Percentiles rank a stretch among this genome's conserved stretches.
These are phyloP conservation scores for Acarapis woodi DNA, from an alignment of 1,140 invertebrate genomes.

Conservation along the genomic window DNA sequence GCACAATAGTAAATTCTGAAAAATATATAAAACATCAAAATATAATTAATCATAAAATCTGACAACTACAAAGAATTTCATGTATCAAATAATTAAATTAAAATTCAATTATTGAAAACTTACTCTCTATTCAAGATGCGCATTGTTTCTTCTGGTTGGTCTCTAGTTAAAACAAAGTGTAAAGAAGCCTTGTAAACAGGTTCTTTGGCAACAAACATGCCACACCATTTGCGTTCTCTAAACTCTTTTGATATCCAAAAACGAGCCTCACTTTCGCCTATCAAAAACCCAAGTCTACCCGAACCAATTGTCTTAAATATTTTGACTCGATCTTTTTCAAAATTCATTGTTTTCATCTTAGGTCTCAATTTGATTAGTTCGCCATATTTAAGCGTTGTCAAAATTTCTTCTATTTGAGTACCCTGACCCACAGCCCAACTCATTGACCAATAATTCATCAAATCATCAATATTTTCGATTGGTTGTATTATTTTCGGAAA, in stretches of 20 bases:
- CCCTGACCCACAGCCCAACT: constrained; percentile 31
- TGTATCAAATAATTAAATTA: neutral
- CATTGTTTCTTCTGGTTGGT: constrained; percentile 1
- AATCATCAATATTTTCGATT: constrained; percentile 36
- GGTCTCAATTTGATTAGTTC: constrained; percentile 1
- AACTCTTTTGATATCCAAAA: constrained; percentile 12
- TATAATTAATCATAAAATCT: neutral
- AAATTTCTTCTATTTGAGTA: constrained; percentile 2
- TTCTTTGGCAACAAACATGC: constrained; percentile 25
- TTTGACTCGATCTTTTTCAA: constrained; percentile 1
- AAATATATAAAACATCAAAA: neutral
- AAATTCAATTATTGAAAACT: constrained; percentile 13
- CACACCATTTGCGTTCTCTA: constrained; percentile 7
- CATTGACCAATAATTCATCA: constrained; percentile 26
- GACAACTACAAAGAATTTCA: constrained; percentile 3
- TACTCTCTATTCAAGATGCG: constrained; percentile 22
- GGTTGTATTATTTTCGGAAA: constrained; percentile 54
- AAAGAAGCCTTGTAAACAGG: constrained; percentile 35
- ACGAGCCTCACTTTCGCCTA: constrained; percentile 6
- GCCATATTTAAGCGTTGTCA: constrained; percentile 2
- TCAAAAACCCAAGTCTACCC: constrained; percentile 6
- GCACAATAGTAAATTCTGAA: neutral
- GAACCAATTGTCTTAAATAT: constrained; percentile 7
- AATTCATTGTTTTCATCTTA: constrained; percentile 8
- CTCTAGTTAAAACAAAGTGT: constrained; percentile 13